phyloP scores from a whole-genome alignment of 2,888 invertebrate species.

The Caenorhabditis afra region DNA sequence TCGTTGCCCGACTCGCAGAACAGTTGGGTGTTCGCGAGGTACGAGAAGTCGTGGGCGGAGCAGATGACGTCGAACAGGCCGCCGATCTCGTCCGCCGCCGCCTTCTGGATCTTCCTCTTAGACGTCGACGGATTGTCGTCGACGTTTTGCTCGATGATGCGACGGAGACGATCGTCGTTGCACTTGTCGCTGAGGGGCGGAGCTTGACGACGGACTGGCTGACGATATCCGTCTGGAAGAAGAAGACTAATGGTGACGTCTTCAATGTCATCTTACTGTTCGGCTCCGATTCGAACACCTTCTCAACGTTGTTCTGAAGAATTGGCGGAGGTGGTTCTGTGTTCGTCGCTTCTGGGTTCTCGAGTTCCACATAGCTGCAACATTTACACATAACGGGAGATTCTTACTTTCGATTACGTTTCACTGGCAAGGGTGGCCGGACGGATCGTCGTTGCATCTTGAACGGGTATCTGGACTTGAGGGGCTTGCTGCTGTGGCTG shows the following conservation, averaged over 20 bases:
- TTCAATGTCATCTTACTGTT: conserved; percentile 47
- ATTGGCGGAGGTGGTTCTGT: conserved; percentile 50
- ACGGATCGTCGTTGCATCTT: conserved; percentile 34
- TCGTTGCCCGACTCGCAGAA: conserved; percentile 74
- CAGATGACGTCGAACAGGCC: conserved; percentile 75
- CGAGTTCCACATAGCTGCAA: conserved; percentile 65
- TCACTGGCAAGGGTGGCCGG: conserved; percentile 65
- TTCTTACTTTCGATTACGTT: conserved; percentile 25
- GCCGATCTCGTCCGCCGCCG: conserved; percentile 69
- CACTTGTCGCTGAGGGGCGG: conserved; percentile 67
- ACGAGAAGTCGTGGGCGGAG: conserved; percentile 73
- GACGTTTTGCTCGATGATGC: conserved; percentile 69
- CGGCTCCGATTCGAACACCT: conserved; percentile 66
- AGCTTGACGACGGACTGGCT: conserved; percentile 62
- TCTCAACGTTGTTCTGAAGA: conserved; percentile 51
- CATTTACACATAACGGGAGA: background rate
- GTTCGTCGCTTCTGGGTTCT: conserved; percentile 60
- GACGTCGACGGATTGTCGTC: conserved; percentile 72
- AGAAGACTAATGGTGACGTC: too few species aligned
- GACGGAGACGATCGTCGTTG: conserved; percentile 69
- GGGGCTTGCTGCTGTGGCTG: conserved; percentile 37
- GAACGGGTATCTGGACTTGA: conserved; percentile 45
- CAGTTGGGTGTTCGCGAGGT: conserved; percentile 72
- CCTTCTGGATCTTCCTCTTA: conserved; percentile 73
- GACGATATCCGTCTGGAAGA: conserved; percentile 65